Evolutionary conservation across 2,888 invertebrate genomes (phyloP), one percentile per base, ranked within the genome.

Genomic region (Lasioglossum zephyrum): DNA sequence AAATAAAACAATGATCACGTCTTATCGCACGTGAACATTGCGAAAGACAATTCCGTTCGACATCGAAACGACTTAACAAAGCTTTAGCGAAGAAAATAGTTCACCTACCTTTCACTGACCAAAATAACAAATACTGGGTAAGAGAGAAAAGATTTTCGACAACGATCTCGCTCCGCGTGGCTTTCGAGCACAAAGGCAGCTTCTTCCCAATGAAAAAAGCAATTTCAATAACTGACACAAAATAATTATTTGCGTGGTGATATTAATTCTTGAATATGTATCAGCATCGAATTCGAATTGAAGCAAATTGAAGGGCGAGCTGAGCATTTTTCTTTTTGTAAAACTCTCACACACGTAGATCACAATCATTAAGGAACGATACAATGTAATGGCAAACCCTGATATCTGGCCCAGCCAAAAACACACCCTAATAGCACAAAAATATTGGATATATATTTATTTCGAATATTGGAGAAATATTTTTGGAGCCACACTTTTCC

Each of bases 51-150:
- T 31, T 31, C 31, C 31, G 31, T 31, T 31, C 31, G 31, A 31
- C 31, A 1, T 31, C 31, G 31, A 31, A 31, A 31, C 31, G 31
- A 31, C 31, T 31, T 31, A 31, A 31, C 31, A 31, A 31, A 31
- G 31, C 31, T 31, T 31, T 31, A 31, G 31, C 31, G 31, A 31
- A 31, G 18, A 31, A 66, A 36, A 31, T 81, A 87, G 87, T 87
- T 91, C 92, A 82, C 91, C 91, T 88, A 91, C 90, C 93, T 93
- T 91, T 90, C 87, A 82, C 88, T 82, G 87, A 84, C 11, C 26
- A 31, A 36, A 36, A 66, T 66, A 66, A 36, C 22, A 9, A 16
- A 76, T 3, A 22, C 39, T 3, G 47, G 13, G 39, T 6, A 39
- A 44, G 13, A n/a, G 18, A 53, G 72, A 44, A 41, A 84, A 82